Base-by-base conservation (phyloP, 2,888 invertebrate species). In the Eudemis profundana region DNA sequence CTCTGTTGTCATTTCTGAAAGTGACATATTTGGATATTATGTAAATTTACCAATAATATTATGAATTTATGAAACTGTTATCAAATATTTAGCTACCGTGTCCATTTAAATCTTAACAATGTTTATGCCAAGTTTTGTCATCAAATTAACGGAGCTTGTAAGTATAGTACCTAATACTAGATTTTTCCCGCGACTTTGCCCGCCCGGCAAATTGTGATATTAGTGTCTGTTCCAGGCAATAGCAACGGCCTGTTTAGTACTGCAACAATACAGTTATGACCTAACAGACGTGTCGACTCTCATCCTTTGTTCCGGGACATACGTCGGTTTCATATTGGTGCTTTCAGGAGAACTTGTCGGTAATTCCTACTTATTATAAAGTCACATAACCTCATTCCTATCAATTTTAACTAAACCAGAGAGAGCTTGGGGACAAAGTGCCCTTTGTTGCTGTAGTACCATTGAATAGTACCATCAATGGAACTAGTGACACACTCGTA, bases 271-370 rank as follows among this genome's bases (percentile, higher is more conserved):
- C 77, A 90, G 90, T 67, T 92, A 86, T 68, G 91, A 92, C 71
- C 74, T 92, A 17, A 92, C 90, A 50, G 91, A 92, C 60, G 68
- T 90, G 33, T 79, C 87, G 0, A 87, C 90, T 5, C 69, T 92
- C n/a, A 87, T 92, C 85, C 73, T 92, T 2, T 91, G 91, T 69
- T 88, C 91, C 0, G 91, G 91, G 40, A 91, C 91, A 1, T 92
- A 87, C 71, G 78, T 90, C 17, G 91, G 90, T 4, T 92, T 81
- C 70, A 79, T 87, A n/a, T 76, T 92, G 5, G 85, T 92, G 1
- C 84, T 91, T 65, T 87, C 91, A 0, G 91, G 91, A 68, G 90
- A 91, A 76, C 87, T 92, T 27, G 77, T 92, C 15, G 91, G 91
- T 90, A 65, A 33, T 33, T 2, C 33, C 2, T 33, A 33, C 8